phyloP scores from a whole-genome alignment of 2,113 vertebrate genomes.

The Girardinichthys multiradiatus region DNA sequence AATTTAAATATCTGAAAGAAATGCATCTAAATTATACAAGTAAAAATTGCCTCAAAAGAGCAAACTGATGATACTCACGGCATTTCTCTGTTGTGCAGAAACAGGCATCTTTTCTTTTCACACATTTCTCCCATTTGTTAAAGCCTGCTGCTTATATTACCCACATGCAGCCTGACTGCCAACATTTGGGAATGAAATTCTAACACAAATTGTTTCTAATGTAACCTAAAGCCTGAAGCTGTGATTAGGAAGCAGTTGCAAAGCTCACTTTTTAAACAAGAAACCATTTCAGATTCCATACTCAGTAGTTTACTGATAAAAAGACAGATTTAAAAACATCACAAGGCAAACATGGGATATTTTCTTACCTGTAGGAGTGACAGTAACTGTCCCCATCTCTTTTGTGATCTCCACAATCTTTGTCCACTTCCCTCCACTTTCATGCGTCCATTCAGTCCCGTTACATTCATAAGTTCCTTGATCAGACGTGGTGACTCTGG shows the following conservation, averaged over 20 bases:
- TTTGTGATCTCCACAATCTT: constrained; percentile 86
- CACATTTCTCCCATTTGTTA: background rate
- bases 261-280: background rate
- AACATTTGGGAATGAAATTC: constrained; percentile 1
- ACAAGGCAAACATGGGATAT: background rate
- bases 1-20: background rate
- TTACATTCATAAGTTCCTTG: constrained; percentile 86
- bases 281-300: background rate
- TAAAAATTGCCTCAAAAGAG: background rate
- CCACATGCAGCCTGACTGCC: constrained; percentile 1
- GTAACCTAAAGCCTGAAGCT: background rate
- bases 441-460: constrained; percentile 88
- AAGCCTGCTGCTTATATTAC: background rate
- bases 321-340: background rate
- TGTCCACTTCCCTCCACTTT: constrained; percentile 83
- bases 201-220: background rate
- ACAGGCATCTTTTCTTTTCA: background rate
- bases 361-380: constrained; percentile 85
- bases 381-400: constrained; percentile 81
- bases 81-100: background rate
- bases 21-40: background rate
- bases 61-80: background rate
- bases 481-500: constrained; percentile 75
- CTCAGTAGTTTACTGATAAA: background rate
- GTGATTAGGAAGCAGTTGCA: background rate